A percentile compares a stretch with the other conserved stretches of the same genome.
phyloP scores from a whole-genome alignment of 2,888 invertebrate genomes.

The Nemotelus nigrinus region DNA sequence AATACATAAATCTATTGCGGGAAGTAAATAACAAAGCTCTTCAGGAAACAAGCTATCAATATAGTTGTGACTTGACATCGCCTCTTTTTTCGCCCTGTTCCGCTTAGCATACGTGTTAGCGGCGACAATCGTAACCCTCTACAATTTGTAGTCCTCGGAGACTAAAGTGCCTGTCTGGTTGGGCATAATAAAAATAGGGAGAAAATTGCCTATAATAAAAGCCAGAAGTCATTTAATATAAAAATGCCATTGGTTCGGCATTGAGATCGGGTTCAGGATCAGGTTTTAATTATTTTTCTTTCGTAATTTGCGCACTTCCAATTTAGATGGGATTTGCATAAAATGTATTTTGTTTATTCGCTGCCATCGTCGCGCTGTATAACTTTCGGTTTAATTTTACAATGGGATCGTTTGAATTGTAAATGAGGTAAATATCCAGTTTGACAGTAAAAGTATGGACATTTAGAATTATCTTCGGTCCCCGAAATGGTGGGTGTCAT shows the following conservation, averaged over 20 bases:
- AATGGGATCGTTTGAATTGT: conserved; percentile 16
- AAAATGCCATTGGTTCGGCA: conserved; percentile 24
- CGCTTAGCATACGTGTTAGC: background rate
- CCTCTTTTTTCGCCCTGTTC: background rate
- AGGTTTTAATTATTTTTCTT: conserved; percentile 25
- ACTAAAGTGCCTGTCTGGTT: conserved; percentile 11
- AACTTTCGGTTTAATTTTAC: conserved; percentile 4
- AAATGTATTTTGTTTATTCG: conserved; percentile 1
- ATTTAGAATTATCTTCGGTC: too few species aligned
- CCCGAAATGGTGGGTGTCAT: too few species aligned
- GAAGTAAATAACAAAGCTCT: conserved; percentile 30
- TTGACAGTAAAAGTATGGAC: too few species aligned
- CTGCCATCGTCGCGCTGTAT: background rate
- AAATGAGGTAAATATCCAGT: background rate
- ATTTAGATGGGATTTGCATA: conserved; percentile 28
- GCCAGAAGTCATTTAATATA: conserved; percentile 39
- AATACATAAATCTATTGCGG: conserved; percentile 33
- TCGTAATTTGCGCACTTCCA: conserved; percentile 11
- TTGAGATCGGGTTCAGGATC: conserved; percentile 13
- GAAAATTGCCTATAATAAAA: conserved; percentile 37
- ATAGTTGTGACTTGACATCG: conserved; percentile 2
- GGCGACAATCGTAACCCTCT: conserved; percentile 15
- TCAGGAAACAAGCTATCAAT: conserved; percentile 40
- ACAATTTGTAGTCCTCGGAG: conserved; percentile 30
- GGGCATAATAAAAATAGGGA: conserved; percentile 33